These are phyloP conservation scores for Aphaenogaster floridana DNA, from an alignment of 1,140 invertebrate species.

Conservation along the genomic window DNA sequence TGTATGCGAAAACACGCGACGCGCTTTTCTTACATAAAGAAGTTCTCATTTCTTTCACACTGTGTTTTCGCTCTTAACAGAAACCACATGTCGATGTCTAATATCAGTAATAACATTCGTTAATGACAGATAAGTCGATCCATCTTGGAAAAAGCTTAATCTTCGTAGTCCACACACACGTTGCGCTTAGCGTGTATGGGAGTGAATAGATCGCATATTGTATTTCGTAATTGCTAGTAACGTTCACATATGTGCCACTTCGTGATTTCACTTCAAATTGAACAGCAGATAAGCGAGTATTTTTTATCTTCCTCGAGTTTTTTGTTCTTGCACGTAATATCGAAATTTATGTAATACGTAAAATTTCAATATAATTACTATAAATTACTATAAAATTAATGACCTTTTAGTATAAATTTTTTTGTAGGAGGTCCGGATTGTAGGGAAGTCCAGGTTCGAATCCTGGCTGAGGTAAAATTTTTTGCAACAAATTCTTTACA, in stretches of 20 bases:
- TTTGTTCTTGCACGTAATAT: not conserved
- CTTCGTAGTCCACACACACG: not conserved
- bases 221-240: not conserved
- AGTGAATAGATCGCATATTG: not conserved
- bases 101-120: not conserved
- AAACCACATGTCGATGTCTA: not conserved
- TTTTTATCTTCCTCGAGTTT: not conserved
- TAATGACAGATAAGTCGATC: conserved; percentile 22
- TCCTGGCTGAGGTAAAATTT: too few relatives aligned
- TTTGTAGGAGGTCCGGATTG: too few relatives aligned
- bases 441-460: too few relatives aligned
- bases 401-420: not conserved
- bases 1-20: not conserved
- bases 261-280: not conserved
- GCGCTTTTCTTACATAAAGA: conserved; percentile 23
- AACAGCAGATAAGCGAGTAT: not conserved
- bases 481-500: too few relatives aligned
- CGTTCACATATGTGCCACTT: not conserved
- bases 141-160: not conserved
- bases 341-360: not conserved
- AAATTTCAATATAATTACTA: not conserved
- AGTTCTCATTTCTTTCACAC: not conserved
- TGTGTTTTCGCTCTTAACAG: conserved; percentile 24
- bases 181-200: not conserved
- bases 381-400: not conserved